Base-by-base conservation (phyloP, 2,113 vertebrate genomes). In the Menura novaehollandiae region DNA sequence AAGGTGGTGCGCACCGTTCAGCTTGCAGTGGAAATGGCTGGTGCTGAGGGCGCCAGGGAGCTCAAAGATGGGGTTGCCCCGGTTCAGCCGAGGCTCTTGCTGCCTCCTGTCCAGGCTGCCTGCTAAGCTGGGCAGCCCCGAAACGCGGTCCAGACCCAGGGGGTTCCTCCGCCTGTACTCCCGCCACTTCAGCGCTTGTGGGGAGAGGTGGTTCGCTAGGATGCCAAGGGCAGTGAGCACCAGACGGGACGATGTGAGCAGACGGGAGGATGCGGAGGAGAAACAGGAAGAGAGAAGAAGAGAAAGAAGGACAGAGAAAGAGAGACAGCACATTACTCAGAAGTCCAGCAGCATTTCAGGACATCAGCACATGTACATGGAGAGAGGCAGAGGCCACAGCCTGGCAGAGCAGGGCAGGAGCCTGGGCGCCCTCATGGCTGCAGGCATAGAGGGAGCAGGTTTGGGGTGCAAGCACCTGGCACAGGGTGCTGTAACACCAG, bases 171-270 rank as follows among this genome's bases (percentile, higher is more conserved):
- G 98, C 53, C 99, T 98, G 96, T 99, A 99, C 91, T 99, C 99
- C 72, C 98, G 98, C 99, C 99, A 99, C 97, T 99, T 99, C 93
- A 99, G 98, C 1, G 99, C 99, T 98, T 99, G 99, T 7, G 99
- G 99, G 71, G 99, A 99, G 68, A 99, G 98, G 97, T 99, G 99
- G 97, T 99, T 99, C 8, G 98, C 99, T 99, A 92, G 77, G 88
- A 91, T 35, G 84, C 55, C 81, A 23, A n/a, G 64, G 83, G 93
- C 63, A 91, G 89, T 22, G 52, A 66, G 84, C 63, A 71, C 35
- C 92, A 13, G 43, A 43, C 0, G 4, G 68, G 64, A 91, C 10
- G 64, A 67, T 0, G 10, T 13, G 59, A 78, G 51, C 19, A 66
- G 64, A 59, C 0, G 0, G 44, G 8, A 80, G 27, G 72, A 62